A percentile compares a stretch with the other conserved stretches of the same genome.
Evolutionary conservation across 92 coral and sea anemone genomes (phyloP).

Genomic region (Epizoanthus stellaris): DNA sequence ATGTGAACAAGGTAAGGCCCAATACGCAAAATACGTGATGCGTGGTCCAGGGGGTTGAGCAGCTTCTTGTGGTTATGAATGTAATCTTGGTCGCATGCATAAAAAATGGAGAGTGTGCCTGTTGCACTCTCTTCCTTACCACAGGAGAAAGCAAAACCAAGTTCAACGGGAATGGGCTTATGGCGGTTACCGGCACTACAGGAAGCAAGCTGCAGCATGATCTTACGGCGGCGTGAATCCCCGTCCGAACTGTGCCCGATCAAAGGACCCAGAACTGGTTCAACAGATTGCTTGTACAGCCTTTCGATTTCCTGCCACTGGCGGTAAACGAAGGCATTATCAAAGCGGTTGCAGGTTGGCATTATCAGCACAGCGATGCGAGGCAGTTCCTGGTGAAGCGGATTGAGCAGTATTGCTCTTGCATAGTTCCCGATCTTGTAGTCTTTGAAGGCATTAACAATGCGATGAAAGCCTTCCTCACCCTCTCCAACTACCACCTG

Average conservation of each 20-base stretch:
- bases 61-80: conserved; percentile 66
- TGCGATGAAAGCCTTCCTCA: conserved; percentile 1
- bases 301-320: conserved; percentile 38
- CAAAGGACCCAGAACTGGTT: conserved; percentile 49
- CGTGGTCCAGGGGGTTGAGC: conserved; percentile 53
- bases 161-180: conserved; percentile 26
- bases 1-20: conserved; percentile 44
- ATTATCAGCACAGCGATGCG: conserved; percentile 28
- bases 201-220: conserved; percentile 26
- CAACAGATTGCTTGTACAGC: conserved; percentile 38
- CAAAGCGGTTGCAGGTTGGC: conserved; percentile 48
- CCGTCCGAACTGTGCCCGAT: conserved; percentile 65
- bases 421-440: conserved; percentile 34
- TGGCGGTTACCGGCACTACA: too few species aligned
- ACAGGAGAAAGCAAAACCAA: conserved; percentile 38
- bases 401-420: conserved; percentile 39
- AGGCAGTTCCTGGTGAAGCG: conserved; percentile 29
- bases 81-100: conserved; percentile 60
- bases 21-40: conserved; percentile 18
- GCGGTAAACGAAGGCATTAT: conserved; percentile 23
- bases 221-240: conserved; percentile 39
- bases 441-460: conserved; percentile 40
- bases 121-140: conserved; percentile 31
- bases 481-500: neutral
- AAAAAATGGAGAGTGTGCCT: conserved; percentile 17